A percentile compares a stretch with the other conserved stretches of the same genome.
Evolutionary conservation across 2,888 invertebrate species (phyloP).

Genomic region (Euplexia lucipara): DNA sequence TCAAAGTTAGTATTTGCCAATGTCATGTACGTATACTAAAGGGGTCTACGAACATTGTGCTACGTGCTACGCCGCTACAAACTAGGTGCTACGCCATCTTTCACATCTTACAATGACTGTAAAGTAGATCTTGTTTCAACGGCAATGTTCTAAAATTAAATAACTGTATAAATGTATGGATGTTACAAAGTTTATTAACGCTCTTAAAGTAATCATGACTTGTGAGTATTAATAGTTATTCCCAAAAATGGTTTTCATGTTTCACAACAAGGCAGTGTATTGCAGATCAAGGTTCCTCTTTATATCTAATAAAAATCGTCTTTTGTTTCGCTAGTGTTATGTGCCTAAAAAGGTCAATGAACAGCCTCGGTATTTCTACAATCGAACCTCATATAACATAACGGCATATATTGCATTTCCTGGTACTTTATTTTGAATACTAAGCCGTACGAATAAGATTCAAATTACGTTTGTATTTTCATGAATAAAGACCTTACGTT

Average conservation of each 20-base stretch:
- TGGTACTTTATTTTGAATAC: constrained; percentile 70
- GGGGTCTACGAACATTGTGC: constrained; percentile 58
- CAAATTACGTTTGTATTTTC: constrained; percentile 69
- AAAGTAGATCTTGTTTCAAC: constrained; percentile 19
- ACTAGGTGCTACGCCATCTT: constrained; percentile 45
- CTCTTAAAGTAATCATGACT: constrained; percentile 18
- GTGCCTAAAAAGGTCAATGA: constrained; percentile 90
- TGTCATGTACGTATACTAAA: constrained; percentile 39
- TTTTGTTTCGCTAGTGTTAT: constrained; percentile 89
- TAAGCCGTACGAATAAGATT: constrained; percentile 77
- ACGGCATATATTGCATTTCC: constrained; percentile 71
- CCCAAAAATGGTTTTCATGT: constrained; percentile 58
- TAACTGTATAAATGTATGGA: background rate
- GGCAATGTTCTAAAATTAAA: constrained; percentile 19
- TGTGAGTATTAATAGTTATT: constrained; percentile 30
- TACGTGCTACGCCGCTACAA: constrained; percentile 65
- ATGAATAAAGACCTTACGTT: constrained; percentile 79
- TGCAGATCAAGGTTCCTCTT: constrained; percentile 86
- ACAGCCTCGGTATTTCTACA: constrained; percentile 90
- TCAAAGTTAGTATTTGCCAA: constrained; percentile 39
- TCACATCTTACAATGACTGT: constrained; percentile 31
- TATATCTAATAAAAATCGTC: constrained; percentile 85
- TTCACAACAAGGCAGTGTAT: constrained; percentile 75
- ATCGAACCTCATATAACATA: constrained; percentile 73
- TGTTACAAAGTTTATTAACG: background rate